These are phyloP conservation scores for Empidonax traillii DNA, from an alignment of 2,113 vertebrate genomes.

Conservation along the genomic window DNA sequence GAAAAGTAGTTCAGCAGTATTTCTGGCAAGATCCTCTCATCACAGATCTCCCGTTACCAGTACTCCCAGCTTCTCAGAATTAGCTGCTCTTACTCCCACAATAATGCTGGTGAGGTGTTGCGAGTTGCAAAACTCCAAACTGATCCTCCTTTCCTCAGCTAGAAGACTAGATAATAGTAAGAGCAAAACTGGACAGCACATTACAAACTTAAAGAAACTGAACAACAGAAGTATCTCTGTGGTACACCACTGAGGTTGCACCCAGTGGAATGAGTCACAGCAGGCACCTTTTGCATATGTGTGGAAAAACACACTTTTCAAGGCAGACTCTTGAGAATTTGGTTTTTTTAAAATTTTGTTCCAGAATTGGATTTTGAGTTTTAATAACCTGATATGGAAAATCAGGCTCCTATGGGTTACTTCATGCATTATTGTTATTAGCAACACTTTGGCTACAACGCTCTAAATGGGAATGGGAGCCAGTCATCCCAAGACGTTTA, in stretches of 20 bases:
- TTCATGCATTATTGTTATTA: not conserved
- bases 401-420: not conserved
- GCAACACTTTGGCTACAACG: not conserved
- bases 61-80: not conserved
- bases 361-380: not conserved
- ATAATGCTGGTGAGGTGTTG: not conserved
- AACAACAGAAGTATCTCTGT: not conserved
- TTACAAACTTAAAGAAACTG: not conserved
- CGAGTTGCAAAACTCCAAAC: not conserved
- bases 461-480: not conserved
- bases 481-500: not conserved
- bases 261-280: not conserved
- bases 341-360: not conserved
- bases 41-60: not conserved
- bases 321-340: not conserved
- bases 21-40: not conserved
- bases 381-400: not conserved
- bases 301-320: not conserved
- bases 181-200: not conserved
- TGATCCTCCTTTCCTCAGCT: not conserved
- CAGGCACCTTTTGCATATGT: not conserved
- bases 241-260: not conserved
- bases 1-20: not conserved
- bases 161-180: not conserved
- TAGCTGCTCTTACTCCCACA: not conserved